phyloP scores from a whole-genome alignment of 2,888 invertebrate genomes.

The Amblyjoppa proteus region DNA sequence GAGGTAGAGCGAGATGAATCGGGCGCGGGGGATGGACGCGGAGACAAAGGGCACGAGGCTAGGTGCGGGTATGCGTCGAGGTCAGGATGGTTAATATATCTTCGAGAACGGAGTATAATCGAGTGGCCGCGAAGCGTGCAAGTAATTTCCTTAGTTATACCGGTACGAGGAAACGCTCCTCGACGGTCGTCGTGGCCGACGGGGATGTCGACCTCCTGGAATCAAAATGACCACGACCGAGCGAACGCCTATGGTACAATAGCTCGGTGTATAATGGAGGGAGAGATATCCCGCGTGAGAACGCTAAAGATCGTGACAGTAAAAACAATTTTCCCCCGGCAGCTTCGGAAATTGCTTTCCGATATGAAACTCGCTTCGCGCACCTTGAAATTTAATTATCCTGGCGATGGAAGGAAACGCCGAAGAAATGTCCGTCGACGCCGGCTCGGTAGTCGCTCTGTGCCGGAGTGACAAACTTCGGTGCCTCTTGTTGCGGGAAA shows the following conservation, averaged over 20 bases:
- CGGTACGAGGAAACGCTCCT: conserved; percentile 32
- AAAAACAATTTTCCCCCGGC: conserved; percentile 29
- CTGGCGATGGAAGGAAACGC: neutral
- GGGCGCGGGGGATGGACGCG: neutral
- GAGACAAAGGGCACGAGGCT: neutral
- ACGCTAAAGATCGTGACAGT: neutral
- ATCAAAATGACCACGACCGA: neutral
- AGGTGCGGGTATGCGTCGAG: conserved; percentile 5
- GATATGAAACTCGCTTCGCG: conserved; percentile 31
- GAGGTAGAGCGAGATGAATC: neutral
- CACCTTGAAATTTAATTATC: conserved; percentile 34
- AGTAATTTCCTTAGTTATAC: conserved; percentile 56
- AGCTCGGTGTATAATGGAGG: neutral
- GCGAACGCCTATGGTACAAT: neutral
- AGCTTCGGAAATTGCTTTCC: conserved; percentile 41
- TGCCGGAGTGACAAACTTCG: conserved; percentile 1
- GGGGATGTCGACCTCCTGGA: conserved; percentile 5
- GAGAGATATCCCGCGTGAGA: neutral
- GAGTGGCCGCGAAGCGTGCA: conserved; percentile 55
- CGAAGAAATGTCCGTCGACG: neutral
- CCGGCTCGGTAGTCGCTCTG: neutral
- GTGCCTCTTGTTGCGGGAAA: neutral
- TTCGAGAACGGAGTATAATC: conserved; percentile 57
- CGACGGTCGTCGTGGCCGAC: conserved; percentile 1
- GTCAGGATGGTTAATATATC: conserved; percentile 45